Evolutionary conservation across 2,113 vertebrate genomes (phyloP), one percentile per base, ranked within the genome.

Genomic region (Triplophysa rosa): DNA sequence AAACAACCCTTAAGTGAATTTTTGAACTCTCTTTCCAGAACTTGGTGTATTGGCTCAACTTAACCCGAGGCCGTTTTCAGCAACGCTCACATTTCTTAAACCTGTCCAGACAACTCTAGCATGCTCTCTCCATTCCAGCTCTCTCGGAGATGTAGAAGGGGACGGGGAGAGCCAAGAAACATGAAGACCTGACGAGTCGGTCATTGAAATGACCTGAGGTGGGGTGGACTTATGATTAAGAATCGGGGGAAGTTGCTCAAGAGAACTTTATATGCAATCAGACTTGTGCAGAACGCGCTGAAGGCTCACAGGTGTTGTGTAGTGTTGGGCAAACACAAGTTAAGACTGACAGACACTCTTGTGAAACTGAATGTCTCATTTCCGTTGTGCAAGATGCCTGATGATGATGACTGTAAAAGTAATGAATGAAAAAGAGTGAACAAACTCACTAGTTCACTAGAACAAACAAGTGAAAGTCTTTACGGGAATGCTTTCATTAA

Each of bases 361-460:
- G 69, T 33, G 64, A 67, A 82, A 82, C 21, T 13, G 13, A 59
- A 33, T 74, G 52, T 78, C 67, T 67, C 69, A 42, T 16, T 21
- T 72, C 13, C 40, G n/a, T 42, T 72, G 54, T 56, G 40, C 54
- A 72, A 72, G n/a, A 59, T 24, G 37, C n/a, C 40, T 59, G 19
- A 58, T 40, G 37, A 58, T 40, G 12, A 59, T n/a, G 0, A 40
- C 8, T 19, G 11, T n/a, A 2, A 7, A n/a, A 16, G 70, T 42
- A n/a, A 72, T 72, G 33, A 72, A 72, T 42, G n/a, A 72, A 12
- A 42, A 72, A 52, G 40, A 72, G 29, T 67, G 33, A 37, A 7
- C 33, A 37, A 7, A 37, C 33, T 7, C 5, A 37, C 5, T 37
- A 37, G 33, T 6, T 37, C 0, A 37, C 33, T 37, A 37, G 33